These are phyloP conservation scores for Drosophila subsilvestris DNA, from an alignment of 2,888 invertebrate genomes.

Conservation along the genomic window DNA sequence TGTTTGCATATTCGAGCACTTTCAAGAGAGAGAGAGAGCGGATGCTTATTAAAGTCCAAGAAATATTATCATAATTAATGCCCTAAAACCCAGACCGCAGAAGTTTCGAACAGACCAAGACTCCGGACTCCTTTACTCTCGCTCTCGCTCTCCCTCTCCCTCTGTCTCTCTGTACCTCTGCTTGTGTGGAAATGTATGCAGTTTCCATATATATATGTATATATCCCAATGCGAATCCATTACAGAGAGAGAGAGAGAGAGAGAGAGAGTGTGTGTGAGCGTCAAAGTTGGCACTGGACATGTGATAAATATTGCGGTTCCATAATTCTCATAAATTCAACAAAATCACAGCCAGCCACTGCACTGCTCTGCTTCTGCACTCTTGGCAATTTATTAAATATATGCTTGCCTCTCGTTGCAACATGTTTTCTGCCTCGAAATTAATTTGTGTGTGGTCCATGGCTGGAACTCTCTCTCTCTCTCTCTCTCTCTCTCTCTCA, in stretches of 20 bases:
- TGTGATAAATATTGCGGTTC: conserved; percentile 74
- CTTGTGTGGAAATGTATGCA: conserved; percentile 62
- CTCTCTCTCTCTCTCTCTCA: too few species aligned
- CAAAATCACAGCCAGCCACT: conserved; percentile 45
- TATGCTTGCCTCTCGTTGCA: conserved; percentile 27
- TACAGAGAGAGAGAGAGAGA: not conserved
- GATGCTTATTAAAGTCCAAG: conserved; percentile 70
- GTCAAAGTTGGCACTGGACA: conserved; percentile 50
- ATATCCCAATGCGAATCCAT: conserved; percentile 8
- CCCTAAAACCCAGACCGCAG: conserved; percentile 28
- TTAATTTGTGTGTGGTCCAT: conserved; percentile 43
- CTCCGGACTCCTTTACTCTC: not conserved
- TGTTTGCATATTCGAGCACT: conserved; percentile 65
- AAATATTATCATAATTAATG: conserved; percentile 80
- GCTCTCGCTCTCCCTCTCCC: conserved; percentile 33
- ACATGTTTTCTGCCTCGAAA: conserved; percentile 37
- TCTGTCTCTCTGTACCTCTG: too few species aligned
- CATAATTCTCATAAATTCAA: conserved; percentile 67
- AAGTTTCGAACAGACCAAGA: conserved; percentile 41
- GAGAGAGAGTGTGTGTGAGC: conserved; percentile 5
- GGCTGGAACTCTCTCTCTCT: conserved; percentile 17
- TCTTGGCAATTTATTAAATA: conserved; percentile 60
- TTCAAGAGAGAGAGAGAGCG: conserved; percentile 1
- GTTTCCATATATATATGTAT: conserved; percentile 53
- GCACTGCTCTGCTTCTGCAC: not conserved